Evolutionary conservation across 2,797 vertebrate genomes (phyloP), one percentile per base, ranked within the genome.

Genomic region (Dipus sagitta): DNA sequence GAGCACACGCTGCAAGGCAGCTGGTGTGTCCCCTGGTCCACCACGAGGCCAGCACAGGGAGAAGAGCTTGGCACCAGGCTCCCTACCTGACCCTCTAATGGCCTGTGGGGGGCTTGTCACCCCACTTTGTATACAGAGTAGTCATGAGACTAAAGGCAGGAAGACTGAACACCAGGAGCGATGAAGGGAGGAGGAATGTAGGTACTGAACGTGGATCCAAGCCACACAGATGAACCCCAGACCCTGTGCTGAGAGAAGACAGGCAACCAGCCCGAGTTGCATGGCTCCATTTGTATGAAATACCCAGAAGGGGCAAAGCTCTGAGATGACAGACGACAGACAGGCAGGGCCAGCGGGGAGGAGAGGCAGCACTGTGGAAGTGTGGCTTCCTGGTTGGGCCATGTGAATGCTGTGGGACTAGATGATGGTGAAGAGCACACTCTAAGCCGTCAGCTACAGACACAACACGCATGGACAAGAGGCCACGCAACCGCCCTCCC

Each of bases 121-220:
- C 5, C 62, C 54, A 28, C 42, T 20, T 54, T 42, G 14, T 18
- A 28, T 18, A 1, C 0, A 3, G 7, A 72, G 18, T 5, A 14
- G 24, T 24, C 0, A 60, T 65, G 67, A 28, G 81, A 21, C 52
- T 15, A 26, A n/a, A 70, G 14, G 74, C 52, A 68, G 23, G 38
- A n/a, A 15, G 65, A 75, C 28, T 62, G n/a, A 60, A 68, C 13
- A 72, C 58, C 30, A 23, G 82, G 4, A 81, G 90, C 18, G 15
- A 38, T 6, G 13, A 34, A 18, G 54, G 13, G 64, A 17, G 20
- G 24, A 58, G 72, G 42, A 83, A 0, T 1, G 4, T 0, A 2
- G 0, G 1, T 21, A 24, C 42, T 10, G 11, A 52, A 26, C 2
- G 17, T 0, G 15, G 64, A 15, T 3, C 3, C 15, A 0, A 32